These are phyloP conservation scores for Drosophila prolongata DNA, from an alignment of 2,888 invertebrate genomes.

Conservation along the genomic window DNA sequence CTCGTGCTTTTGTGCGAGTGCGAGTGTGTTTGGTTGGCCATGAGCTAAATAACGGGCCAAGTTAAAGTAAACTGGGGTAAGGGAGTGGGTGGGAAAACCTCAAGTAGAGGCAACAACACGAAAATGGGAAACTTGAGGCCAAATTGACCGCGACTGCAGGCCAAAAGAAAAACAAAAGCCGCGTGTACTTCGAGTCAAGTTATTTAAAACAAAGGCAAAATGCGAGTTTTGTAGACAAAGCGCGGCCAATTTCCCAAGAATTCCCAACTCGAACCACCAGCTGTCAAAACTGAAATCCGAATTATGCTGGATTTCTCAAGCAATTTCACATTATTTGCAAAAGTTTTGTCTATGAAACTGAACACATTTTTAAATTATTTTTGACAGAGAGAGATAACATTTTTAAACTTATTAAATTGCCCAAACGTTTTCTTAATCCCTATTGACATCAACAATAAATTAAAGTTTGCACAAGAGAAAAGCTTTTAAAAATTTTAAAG, in stretches of 20 bases:
- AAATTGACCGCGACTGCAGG: constrained; percentile 67
- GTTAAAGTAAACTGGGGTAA: constrained; percentile 30
- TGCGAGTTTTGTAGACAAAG: constrained; percentile 31
- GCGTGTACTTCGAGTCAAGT: constrained; percentile 59
- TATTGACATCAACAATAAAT: background rate
- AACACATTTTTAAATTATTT: background rate
- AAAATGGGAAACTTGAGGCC: constrained; percentile 67
- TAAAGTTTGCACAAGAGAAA: background rate
- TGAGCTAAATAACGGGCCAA: constrained; percentile 71
- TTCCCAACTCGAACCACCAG: constrained; percentile 11
- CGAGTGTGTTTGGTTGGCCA: constrained; percentile 53
- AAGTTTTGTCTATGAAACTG: background rate
- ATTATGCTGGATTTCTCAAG: background rate
- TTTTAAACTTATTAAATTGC: background rate
- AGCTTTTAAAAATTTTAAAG: too few species aligned
- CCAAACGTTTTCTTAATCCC: background rate
- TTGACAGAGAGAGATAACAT: background rate
- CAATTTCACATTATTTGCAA: background rate
- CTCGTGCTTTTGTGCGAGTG: constrained; percentile 3
- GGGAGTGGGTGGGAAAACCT: constrained; percentile 17
- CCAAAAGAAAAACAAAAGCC: constrained; percentile 62
- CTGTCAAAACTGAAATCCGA: constrained; percentile 8
- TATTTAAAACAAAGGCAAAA: constrained; percentile 48
- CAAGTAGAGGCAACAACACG: constrained; percentile 32
- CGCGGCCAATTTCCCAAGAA: constrained; percentile 4